Evolutionary conservation across 2,888 invertebrate species (phyloP), one percentile per base, ranked within the genome.

Genomic region (Rotaria sp.): DNA sequence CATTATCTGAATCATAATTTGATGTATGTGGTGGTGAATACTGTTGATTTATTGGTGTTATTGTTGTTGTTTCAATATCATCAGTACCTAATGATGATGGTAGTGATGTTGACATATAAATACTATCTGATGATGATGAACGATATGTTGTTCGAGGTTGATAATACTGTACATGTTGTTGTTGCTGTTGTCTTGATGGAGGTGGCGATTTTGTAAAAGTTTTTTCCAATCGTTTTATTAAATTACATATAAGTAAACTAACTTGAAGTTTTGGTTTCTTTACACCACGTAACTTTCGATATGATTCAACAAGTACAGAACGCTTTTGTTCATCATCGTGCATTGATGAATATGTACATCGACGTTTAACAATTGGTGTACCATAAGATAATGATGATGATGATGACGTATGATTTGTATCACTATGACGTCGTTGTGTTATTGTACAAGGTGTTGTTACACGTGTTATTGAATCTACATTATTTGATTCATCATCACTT

Each of bases 281-380:
- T 10, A 80, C 45, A 80, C 80, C 80, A 41, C 80, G 80, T n/a
- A 80, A 45, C 45, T 80, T 80, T 15, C 80, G 26, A 26, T 80
- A 80, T 8, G 80, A 80, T 80, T 80, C 80, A 26, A 80, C 41
- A 13, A 80, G 45, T 45, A 80, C 80, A 45, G 45, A 45, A 45
- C 80, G 80, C 45, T 80, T 80, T 45, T 80, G 80, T 80, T 80
- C 80, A 80, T 80, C 80, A 80, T 80, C 80, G 45, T 80, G 80
- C 80, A 80, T 80, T 10, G 80, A 45, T 80, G 80, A 80, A 80
- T 80, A 80, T 45, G 80, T 80, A n/a, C 45, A 80, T 45, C 80
- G 80, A 45, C 80, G 80, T 80, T 80, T 80, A 3, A 80, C 80
- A 45, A 80, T 80, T 45, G 80, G 80, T 45, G 80, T 80, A 80